Conservation (phyloP, 2,797 vertebrate genomes). For the Molossus alvarezi region DNA sequence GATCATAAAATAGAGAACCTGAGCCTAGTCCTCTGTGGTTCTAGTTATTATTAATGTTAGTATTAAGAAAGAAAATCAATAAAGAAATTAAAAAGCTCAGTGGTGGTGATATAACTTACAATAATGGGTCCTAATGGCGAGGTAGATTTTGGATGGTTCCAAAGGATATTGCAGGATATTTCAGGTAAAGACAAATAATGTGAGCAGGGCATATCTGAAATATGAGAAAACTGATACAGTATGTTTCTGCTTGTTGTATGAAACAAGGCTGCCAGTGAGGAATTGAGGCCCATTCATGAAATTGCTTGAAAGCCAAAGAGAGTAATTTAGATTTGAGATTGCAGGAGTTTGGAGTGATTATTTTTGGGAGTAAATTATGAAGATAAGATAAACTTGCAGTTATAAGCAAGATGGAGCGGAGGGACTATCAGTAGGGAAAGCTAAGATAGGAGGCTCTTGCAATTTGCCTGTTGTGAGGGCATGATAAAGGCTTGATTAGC, state of each 20-base stretch:
- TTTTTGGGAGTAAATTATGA: constrained; percentile 52
- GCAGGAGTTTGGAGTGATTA: constrained; percentile 3
- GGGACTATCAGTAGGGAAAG: neutral
- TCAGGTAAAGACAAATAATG: constrained; percentile 22
- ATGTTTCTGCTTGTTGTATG: neutral
- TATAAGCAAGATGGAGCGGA: neutral
- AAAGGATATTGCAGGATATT: neutral
- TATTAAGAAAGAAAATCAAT: constrained; percentile 8
- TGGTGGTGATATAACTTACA: constrained; percentile 27
- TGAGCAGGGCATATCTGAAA: neutral
- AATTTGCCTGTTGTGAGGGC: neutral
- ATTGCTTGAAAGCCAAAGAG: constrained; percentile 53
- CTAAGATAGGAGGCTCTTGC: neutral
- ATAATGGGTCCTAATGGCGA: neutral
- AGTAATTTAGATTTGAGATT: constrained; percentile 54
- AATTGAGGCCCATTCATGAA: constrained; percentile 23
- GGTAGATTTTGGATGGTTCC: neutral
- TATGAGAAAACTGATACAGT: neutral
- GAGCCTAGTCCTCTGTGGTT: neutral
- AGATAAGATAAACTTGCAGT: constrained; percentile 53
- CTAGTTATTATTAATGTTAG: constrained; percentile 42
- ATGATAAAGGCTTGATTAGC: neutral
- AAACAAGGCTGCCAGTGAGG: neutral
- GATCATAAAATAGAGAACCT: constrained; percentile 40
- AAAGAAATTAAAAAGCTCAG: neutral